Conservation (phyloP, 1,140 invertebrate species). For the Drosophila elegans region DNA sequence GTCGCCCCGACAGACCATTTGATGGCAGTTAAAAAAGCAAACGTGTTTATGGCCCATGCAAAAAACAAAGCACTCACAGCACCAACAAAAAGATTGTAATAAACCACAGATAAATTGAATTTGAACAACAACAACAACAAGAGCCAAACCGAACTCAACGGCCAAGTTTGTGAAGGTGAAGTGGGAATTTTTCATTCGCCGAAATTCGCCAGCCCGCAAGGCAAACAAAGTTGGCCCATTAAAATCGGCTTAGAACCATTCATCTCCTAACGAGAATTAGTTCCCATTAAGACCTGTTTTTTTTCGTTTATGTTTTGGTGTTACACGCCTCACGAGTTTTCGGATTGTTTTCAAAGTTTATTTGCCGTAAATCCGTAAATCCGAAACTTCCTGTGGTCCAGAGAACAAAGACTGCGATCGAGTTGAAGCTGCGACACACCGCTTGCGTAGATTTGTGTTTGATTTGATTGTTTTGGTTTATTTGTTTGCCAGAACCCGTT, state of each 20-base stretch:
- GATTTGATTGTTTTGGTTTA: constrained; percentile 37
- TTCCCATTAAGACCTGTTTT: constrained; percentile 25
- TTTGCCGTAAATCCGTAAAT: constrained; percentile 53
- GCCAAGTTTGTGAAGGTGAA: constrained; percentile 59
- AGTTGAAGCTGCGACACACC: constrained; percentile 29
- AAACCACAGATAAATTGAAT: constrained; percentile 72
- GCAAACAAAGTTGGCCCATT: constrained; percentile 42
- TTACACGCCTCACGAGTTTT: constrained; percentile 44
- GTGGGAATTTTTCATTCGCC: constrained; percentile 51
- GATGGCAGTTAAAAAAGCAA: constrained; percentile 57
- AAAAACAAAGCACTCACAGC: constrained; percentile 39
- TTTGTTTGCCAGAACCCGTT: constrained; percentile 40
- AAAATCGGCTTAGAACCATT: constrained; percentile 51
- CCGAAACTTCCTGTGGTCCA: constrained; percentile 52
- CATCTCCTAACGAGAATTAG: constrained; percentile 36
- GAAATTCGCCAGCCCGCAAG: constrained; percentile 44
- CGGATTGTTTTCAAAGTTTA: constrained; percentile 47
- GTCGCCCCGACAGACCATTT: constrained; percentile 61
- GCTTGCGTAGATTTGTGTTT: constrained; percentile 19
- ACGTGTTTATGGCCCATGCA: constrained; percentile 77
- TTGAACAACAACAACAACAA: constrained; percentile 34
- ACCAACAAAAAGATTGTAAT: constrained; percentile 50
- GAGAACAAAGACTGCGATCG: constrained; percentile 35
- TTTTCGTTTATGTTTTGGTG: constrained; percentile 31
- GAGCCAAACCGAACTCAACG: not conserved